Percentiles rank a stretch among this genome's conserved stretches.
phyloP scores from a whole-genome alignment of 1,140 invertebrate genomes.

The Bombus superbus region DNA sequence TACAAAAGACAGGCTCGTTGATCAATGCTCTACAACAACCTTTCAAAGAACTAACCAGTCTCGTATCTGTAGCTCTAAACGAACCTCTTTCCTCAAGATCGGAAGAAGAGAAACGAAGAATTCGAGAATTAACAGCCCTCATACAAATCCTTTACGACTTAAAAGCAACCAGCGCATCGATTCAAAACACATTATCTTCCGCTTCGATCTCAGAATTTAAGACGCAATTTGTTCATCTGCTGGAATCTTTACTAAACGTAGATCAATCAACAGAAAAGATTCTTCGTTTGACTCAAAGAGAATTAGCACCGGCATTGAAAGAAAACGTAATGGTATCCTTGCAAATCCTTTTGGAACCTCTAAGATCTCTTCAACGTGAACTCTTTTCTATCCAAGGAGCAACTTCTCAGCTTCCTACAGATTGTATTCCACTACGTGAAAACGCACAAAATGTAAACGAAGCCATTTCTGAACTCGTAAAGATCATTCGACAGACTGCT shows the following conservation, averaged over 20 bases:
- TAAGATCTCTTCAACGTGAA: slow-evolving; percentile 19
- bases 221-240: neutral
- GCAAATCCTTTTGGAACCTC: slow-evolving; percentile 36
- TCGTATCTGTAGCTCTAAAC: slow-evolving; percentile 41
- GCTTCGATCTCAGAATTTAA: slow-evolving; percentile 16
- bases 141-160: slow-evolving; percentile 59
- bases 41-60: slow-evolving; percentile 39
- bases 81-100: slow-evolving; percentile 39
- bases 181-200: slow-evolving; percentile 5
- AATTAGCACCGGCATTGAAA: slow-evolving; percentile 49
- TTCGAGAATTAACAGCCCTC: slow-evolving; percentile 52
- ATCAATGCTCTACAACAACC: slow-evolving; percentile 46
- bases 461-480: neutral
- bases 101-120: slow-evolving; percentile 59
- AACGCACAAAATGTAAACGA: neutral
- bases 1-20: slow-evolving; percentile 17
- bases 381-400: neutral
- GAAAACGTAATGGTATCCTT: slow-evolving; percentile 52
- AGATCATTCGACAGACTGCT: neutral
- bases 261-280: slow-evolving; percentile 35
- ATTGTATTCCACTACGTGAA: neutral
- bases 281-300: slow-evolving; percentile 36
- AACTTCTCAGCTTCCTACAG: neutral
- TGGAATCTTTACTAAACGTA: slow-evolving; percentile 10
- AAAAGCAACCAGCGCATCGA: slow-evolving; percentile 38